These are phyloP conservation scores for Microcebus lehilahytsara DNA, from an alignment of 2,113 vertebrate genomes.

Conservation along the genomic window DNA sequence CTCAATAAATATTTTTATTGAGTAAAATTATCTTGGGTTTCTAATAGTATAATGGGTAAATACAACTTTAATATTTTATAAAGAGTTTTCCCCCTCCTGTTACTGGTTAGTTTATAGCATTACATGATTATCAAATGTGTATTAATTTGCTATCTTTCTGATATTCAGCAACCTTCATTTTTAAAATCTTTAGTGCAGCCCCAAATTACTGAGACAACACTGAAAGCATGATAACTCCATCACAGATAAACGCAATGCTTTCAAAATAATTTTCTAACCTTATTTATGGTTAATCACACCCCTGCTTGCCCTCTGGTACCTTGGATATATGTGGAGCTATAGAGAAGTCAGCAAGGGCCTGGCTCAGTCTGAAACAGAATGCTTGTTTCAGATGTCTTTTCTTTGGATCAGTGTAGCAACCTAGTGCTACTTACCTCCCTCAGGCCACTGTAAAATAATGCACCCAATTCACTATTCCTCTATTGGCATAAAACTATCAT, in stretches of 20 bases:
- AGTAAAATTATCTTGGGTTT: slow-evolving; percentile 14
- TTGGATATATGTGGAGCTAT: background rate
- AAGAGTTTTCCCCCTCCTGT: background rate
- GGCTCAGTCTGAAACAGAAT: background rate
- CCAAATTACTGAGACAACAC: background rate
- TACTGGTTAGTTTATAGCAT: background rate
- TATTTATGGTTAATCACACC: background rate
- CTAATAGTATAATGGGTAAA: background rate
- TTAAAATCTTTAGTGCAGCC: background rate
- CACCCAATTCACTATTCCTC: background rate
- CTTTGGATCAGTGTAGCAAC: background rate
- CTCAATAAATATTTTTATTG: background rate
- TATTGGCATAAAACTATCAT: background rate
- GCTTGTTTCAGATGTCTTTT: background rate
- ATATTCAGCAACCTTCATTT: background rate
- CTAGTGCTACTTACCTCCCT: background rate
- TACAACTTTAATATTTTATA: background rate
- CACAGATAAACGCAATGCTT: background rate
- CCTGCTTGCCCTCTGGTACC: background rate
- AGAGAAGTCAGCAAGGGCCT: background rate
- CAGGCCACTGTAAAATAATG: background rate
- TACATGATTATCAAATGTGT: background rate
- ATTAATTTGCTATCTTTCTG: background rate
- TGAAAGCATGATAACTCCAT: background rate
- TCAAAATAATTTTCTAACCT: slow-evolving; percentile 40